Percentiles rank a stretch among this genome's conserved stretches.
These are phyloP conservation scores for Fundulus diaphanus DNA, from an alignment of 2,797 vertebrate genomes.

Conservation along the genomic window DNA sequence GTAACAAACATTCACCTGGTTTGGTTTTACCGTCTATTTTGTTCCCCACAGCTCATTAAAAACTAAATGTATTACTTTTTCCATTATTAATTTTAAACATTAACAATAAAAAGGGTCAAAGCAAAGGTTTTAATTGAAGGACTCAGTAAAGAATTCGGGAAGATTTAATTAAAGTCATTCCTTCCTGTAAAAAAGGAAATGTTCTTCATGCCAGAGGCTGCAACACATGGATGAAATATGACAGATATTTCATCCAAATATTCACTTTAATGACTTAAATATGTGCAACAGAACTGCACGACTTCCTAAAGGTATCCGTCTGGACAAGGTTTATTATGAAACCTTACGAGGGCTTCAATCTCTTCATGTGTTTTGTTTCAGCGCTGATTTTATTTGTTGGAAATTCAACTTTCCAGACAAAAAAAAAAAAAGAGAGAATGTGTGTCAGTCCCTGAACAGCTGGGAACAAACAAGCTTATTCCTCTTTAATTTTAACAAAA, in stretches of 20 bases:
- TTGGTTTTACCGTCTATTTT: too few relatives aligned
- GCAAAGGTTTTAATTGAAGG: background rate
- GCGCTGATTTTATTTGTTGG: too few relatives aligned
- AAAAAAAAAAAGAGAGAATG: background rate
- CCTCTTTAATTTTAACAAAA: background rate
- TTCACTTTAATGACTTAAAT: background rate
- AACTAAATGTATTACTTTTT: too few relatives aligned
- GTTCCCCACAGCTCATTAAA: background rate
- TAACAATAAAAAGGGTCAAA: background rate
- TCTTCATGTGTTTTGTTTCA: background rate
- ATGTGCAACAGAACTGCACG: too few relatives aligned
- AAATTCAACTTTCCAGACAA: background rate
- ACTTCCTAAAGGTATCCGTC: background rate
- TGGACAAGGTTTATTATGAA: background rate
- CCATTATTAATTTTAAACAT: too few relatives aligned
- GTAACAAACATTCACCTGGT: too few relatives aligned
- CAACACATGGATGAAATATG: background rate
- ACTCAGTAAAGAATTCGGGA: too few relatives aligned
- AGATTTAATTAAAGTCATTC: background rate
- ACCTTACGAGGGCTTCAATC: background rate
- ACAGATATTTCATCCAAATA: too few relatives aligned
- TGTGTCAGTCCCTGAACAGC: background rate
- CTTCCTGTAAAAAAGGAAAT: constrained; percentile 2
- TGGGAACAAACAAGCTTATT: background rate
- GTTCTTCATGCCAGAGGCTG: constrained; percentile 3